phyloP scores from a whole-genome alignment of 2,888 invertebrate genomes.

The Calameuta idolon region DNA sequence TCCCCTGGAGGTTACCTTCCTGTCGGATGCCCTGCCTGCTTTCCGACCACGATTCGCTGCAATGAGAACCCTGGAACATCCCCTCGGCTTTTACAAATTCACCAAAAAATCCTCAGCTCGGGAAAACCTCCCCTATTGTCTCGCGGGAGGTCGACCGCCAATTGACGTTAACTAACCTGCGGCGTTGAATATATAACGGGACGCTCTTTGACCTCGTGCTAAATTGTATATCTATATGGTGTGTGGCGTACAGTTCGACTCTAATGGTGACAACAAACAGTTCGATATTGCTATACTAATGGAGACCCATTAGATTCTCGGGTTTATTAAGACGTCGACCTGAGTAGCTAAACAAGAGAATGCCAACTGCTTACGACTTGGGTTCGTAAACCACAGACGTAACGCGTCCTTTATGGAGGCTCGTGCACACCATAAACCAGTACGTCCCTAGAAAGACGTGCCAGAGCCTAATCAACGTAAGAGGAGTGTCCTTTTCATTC shows the following conservation, averaged over 20 bases:
- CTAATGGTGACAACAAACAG: not conserved
- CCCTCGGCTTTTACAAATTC: not conserved
- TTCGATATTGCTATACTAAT: not conserved
- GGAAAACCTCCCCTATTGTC: not conserved
- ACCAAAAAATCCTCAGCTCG: not conserved
- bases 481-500: not conserved
- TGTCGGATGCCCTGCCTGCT: constrained; percentile 31
- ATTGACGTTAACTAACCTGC: not conserved
- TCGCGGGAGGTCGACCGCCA: not conserved
- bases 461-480: not conserved
- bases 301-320: not conserved
- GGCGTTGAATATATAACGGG: not conserved
- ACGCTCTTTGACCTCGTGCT: not conserved
- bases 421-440: constrained; percentile 32
- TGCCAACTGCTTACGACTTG: not conserved
- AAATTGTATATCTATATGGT: not conserved
- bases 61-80: not conserved
- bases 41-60: constrained; percentile 14
- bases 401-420: constrained; percentile 40
- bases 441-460: not conserved
- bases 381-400: constrained; percentile 13
- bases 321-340: not conserved
- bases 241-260: not conserved
- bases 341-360: not conserved
- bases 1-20: constrained; percentile 41